Evolutionary conservation across 2,888 invertebrate genomes (phyloP).

Genomic region (Drosophila diplacantha): DNA sequence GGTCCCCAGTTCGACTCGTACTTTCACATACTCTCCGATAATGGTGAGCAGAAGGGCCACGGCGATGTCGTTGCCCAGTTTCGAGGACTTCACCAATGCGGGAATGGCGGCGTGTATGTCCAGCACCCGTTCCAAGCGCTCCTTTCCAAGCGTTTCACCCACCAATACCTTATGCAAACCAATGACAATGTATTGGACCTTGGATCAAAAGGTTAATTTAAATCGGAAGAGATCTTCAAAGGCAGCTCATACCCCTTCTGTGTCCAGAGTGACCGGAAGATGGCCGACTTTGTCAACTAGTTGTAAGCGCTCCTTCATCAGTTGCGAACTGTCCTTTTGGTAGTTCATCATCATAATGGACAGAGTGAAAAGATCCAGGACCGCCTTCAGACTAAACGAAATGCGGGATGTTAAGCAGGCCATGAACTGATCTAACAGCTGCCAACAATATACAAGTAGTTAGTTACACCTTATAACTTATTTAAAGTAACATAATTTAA

Average conservation of each 20-base stretch:
- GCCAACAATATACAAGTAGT: not conserved
- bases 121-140: constrained; percentile 34
- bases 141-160: constrained; percentile 14
- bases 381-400: constrained; percentile 7
- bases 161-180: constrained; percentile 20
- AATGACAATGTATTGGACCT: constrained; percentile 33
- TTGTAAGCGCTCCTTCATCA: constrained; percentile 25
- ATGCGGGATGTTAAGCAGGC: not conserved
- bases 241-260: not conserved
- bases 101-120: constrained; percentile 35
- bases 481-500: not conserved
- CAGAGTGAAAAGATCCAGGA: constrained; percentile 46
- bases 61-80: constrained; percentile 18
- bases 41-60: constrained; percentile 43
- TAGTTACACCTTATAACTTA: not conserved
- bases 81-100: constrained; percentile 20
- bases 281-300: constrained; percentile 32
- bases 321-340: constrained; percentile 1
- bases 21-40: constrained; percentile 29
- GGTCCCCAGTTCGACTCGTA: not conserved
- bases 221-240: not conserved
- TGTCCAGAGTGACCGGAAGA: constrained; percentile 7
- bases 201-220: not conserved
- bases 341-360: constrained; percentile 48
- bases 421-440: constrained; percentile 15